Percentiles rank a stretch among this genome's conserved stretches.
Evolutionary conservation across 2,113 vertebrate genomes (phyloP).

Genomic region (Sturnira hondurensis): DNA sequence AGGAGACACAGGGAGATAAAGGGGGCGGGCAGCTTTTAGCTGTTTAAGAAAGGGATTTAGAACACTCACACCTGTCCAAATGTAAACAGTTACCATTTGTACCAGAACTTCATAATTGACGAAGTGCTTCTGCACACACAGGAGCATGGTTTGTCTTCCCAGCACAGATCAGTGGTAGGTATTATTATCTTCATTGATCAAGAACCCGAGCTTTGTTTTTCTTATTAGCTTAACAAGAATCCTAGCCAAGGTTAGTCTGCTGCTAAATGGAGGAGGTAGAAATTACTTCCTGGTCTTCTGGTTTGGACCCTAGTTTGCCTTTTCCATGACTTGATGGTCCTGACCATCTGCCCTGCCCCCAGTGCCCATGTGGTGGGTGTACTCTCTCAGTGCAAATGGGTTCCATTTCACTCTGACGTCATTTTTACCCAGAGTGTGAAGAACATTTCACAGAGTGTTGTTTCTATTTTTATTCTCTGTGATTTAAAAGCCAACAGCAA

Average conservation of each 20-base stretch:
- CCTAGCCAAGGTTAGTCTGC: neutral
- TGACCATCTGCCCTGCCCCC: neutral
- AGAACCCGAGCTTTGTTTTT: neutral
- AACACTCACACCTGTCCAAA: neutral
- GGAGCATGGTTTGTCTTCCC: neutral
- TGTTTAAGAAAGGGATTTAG: neutral
- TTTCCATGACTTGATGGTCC: neutral
- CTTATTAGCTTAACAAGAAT: neutral
- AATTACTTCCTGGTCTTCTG: neutral
- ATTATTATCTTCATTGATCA: slow-evolving; percentile 6
- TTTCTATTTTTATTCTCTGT: slow-evolving; percentile 36
- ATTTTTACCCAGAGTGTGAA: slow-evolving; percentile 1
- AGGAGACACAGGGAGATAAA: neutral
- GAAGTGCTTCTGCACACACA: neutral
- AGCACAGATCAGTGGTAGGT: neutral
- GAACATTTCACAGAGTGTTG: neutral
- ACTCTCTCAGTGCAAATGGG: neutral
- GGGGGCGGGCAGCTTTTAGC: neutral
- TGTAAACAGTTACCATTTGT: neutral
- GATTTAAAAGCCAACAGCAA: slow-evolving; percentile 21
- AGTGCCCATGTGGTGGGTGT: neutral
- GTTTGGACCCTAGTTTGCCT: neutral
- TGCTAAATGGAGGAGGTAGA: neutral
- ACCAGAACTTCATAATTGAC: neutral
- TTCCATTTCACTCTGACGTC: neutral